Base-by-base conservation (phyloP, 2,888 invertebrate species). In the Cordilura impudica region DNA sequence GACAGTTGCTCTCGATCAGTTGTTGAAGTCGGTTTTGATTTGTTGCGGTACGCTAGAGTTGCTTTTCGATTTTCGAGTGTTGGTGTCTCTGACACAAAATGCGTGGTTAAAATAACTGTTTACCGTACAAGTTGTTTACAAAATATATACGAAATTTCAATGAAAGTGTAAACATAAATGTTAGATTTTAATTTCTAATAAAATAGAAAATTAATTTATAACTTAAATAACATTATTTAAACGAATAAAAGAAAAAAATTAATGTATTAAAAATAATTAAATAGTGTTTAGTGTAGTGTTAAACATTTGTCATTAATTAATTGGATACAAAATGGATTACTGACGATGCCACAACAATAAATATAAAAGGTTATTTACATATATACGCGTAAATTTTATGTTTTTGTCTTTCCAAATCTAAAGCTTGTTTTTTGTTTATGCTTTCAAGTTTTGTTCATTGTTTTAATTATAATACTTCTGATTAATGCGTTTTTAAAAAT, bases 1-100 rank as follows among this genome's bases (percentile, higher is more conserved):
- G 66, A 69, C 23, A 76, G 76, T 80, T 67, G 73, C 69, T 56
- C 53, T 69, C 53, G 80, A 80, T 80, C 76, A 49, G 43, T 77
- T 29, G 29, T 53, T 54, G 63, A 29, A 49, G 61, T 39, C 58
- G 53, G 75, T 67, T n/a, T n/a, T 71, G 54, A 23, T 19, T 53
- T 73, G 0, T 6, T 2, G 23, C 12, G 12, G 29, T 4, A 2
- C 14, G 31, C 14, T 51, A 21, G n/a, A 10, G 31, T 26, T 8
- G 45, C 3, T 23, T 67, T 23, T 23, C 31, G 18, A 35, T 47
- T 8, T 66, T 60, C 45, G 14, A 18, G 14, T 14, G 29, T 31
- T n/a, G 43, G 65, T 26, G 2, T 26, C 18, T 10, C 4, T 16
- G 66, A 61, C 49, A 69, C 35, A 26, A 23, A 77, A 51, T 45